A percentile compares a stretch with the other conserved stretches of the same genome.
Conservation (phyloP, 1,140 invertebrate genomes). For the Brachionus plicatilis region DNA sequence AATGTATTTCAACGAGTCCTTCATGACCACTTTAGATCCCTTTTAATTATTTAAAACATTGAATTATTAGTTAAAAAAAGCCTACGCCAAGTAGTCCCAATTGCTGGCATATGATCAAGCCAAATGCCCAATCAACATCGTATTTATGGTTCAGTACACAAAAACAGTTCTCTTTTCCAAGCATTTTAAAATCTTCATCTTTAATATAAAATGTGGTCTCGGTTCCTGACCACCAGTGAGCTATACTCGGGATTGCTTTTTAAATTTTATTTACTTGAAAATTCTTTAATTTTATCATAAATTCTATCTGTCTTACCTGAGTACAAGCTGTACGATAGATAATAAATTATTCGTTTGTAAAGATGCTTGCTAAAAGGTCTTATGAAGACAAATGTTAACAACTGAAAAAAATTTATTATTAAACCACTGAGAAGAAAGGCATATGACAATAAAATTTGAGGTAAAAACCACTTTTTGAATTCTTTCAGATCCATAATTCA, state of each 20-base stretch:
- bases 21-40: conserved; percentile 90
- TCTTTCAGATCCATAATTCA: conserved; percentile 36
- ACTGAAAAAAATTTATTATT: conserved; percentile 67
- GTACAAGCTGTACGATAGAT: conserved; percentile 70
- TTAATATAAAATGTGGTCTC: conserved; percentile 70
- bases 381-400: conserved; percentile 47
- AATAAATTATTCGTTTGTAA: conserved; percentile 84
- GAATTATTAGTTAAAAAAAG: neutral
- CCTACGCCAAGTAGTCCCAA: conserved; percentile 14
- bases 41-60: conserved; percentile 46
- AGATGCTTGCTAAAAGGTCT: conserved; percentile 52
- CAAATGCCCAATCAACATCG: conserved; percentile 76
- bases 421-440: conserved; percentile 82
- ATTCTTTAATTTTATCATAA: conserved; percentile 39
- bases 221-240: conserved; percentile 83
- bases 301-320: conserved; percentile 68
- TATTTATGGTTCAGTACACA: conserved; percentile 89
- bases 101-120: conserved; percentile 52
- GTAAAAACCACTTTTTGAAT: conserved; percentile 44
- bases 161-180: conserved; percentile 79
- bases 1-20: conserved; percentile 80
- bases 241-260: conserved; percentile 79
- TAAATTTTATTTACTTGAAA: neutral
- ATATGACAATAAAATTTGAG: conserved; percentile 74
- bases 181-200: conserved; percentile 70